phyloP scores from a whole-genome alignment of 2,113 vertebrate genomes.

The Dipodomys merriami region DNA sequence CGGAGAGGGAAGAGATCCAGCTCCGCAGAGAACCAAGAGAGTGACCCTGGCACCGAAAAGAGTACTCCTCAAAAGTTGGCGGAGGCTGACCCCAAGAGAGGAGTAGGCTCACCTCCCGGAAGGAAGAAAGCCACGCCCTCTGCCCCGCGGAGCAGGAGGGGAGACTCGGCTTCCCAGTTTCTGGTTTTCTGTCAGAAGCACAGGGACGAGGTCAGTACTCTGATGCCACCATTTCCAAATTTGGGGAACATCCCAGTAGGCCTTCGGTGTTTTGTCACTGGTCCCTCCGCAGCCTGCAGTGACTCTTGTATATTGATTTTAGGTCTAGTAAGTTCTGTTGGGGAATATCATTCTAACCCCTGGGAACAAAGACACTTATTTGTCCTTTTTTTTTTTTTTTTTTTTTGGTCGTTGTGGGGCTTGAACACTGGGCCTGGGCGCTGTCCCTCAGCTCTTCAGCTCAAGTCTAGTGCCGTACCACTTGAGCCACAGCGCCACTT shows the following conservation, averaged over 20 bases:
- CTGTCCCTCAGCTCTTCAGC: too few species aligned
- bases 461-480: too few species aligned
- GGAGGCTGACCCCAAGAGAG: slow-evolving; percentile 83
- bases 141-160: slow-evolving; percentile 84
- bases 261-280: background rate
- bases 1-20: slow-evolving; percentile 81
- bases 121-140: slow-evolving; percentile 84
- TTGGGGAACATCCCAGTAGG: background rate
- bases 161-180: slow-evolving; percentile 87
- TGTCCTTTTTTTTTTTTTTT: too few species aligned
- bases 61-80: slow-evolving; percentile 77
- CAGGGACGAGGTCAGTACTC: slow-evolving; percentile 88
- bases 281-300: background rate
- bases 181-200: slow-evolving; percentile 91
- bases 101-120: slow-evolving; percentile 78
- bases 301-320: background rate
- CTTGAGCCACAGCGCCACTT: too few species aligned
- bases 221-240: background rate
- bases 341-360: background rate
- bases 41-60: slow-evolving; percentile 70
- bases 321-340: background rate
- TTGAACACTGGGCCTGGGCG: too few species aligned
- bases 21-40: slow-evolving; percentile 62
- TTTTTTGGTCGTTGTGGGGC: too few species aligned
- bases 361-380: background rate